Conservation (phyloP, 2,113 vertebrate species). For the Oceanites oceanicus region DNA sequence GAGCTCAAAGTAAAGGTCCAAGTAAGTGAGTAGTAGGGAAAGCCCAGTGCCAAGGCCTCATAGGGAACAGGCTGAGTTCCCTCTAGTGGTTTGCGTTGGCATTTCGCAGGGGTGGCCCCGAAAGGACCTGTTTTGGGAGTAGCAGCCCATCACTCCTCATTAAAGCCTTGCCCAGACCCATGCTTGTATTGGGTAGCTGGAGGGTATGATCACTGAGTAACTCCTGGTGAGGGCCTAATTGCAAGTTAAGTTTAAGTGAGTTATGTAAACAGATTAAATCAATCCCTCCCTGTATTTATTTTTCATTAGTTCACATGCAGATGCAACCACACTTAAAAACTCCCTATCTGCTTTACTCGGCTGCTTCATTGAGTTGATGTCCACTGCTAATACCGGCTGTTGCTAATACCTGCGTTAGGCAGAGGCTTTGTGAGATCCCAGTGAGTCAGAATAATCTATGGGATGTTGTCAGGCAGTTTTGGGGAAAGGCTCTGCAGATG, state of each 20-base stretch:
- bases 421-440: background rate
- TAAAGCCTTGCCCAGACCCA: background rate
- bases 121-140: background rate
- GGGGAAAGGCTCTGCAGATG: background rate
- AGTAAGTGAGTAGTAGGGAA: accelerated
- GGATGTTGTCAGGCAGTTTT: background rate
- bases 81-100: background rate
- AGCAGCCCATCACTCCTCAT: background rate
- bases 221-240: conserved; percentile 8
- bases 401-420: background rate
- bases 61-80: background rate
- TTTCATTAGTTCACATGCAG: background rate
- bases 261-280: conserved; percentile 41
- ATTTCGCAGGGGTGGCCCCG: accelerated
- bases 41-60: accelerated
- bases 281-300: background rate
- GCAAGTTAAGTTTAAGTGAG: conserved; percentile 5
- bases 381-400: background rate
- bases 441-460: background rate
- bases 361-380: background rate
- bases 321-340: background rate
- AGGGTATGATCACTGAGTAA: background rate
- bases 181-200: background rate
- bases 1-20: background rate
- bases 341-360: background rate